Base-by-base conservation (phyloP, 1,140 invertebrate genomes). In the Trichonephila clavata region DNA sequence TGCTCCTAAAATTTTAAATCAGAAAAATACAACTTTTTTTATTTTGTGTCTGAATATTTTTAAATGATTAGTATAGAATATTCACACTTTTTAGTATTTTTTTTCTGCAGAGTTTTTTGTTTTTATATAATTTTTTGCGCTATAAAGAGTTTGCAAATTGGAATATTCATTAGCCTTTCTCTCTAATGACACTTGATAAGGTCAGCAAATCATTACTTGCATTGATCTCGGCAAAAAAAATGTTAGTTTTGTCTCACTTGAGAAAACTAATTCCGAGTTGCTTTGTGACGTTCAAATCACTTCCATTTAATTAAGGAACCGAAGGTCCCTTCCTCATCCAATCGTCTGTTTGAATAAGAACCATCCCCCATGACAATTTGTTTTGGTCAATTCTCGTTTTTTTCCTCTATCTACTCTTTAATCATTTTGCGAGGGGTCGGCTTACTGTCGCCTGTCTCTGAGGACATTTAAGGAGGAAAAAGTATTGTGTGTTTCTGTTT, bases 221-320 rank as follows among this genome's bases (percentile, higher is more conserved):
- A 39, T 77, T 39, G 71, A 77, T 21, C 18, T 16, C 1, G 27
- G 27, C 2, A 77, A 50, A 77, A 39, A 24, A 77, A 77, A 32
- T 77, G 71, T 77, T 77, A 39, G 71, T 77, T 77, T 77, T 27
- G 32, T 77, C 32, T 77, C 27, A 77, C 71, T 27, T 18, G 27
- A 32, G 71, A 77, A 77, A 77, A 77, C 71, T 18, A 77, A 32
- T 77, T 77, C 71, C 71, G 27, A 16, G 3, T 8, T 77, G 27
- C 71, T 77, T 77, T 77, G 71, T 77, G 71, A 77, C 27, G 32
- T 77, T 77, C 71, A 20, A 77, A 77, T 77, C 71, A 77, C 71
- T 77, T 77, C 71, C 71, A 77, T 77, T 77, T 77, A 77, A 77
- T 77, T 77, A 77, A 77, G 71, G 27, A 32, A 77, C 39, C 24